Evolutionary conservation across 2,888 invertebrate species (phyloP), one percentile per base, ranked within the genome.

Genomic region (Pyrocoelia pectoralis): DNA sequence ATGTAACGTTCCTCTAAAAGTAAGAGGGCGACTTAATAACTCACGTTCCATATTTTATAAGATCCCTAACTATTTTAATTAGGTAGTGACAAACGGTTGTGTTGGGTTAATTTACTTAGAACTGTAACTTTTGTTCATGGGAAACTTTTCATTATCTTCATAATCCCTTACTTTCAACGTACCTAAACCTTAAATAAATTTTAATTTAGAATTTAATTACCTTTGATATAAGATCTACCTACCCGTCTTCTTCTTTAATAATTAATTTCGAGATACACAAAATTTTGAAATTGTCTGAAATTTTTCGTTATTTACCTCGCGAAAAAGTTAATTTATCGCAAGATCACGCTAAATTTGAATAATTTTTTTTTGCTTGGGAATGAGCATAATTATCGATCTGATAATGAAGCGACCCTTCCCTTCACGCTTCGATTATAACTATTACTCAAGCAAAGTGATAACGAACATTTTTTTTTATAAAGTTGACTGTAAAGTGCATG

Each of bases 131-230:
- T 43, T 43, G 41, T 15, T 43, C 41, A 43, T 43, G 41, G 9
- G 41, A 43, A 43, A 43, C 14, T 43, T 43, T 43, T 43, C 41
- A 43, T 43, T 43, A 43, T 43, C 41, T 43, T 15, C 41, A 15
- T 43, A 43, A 43, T 43, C 41, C 41, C 15, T 15, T 43, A 43
- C 15, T 43, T 43, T 43, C 15, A 15, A 13, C 41, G 13, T 43
- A n/a, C n/a, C n/a, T n/a, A 43, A 43, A 43, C 41, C 41, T 43
- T 43, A 43, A 43, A 43, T 43, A 43, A 43, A 43, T 43, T 43
- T 15, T 43, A 43, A 43, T 43, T 43, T 43, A 43, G 15, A 15
- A 15, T 43, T 43, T 43, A 43, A 43, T 43, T 43, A 43, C 41
- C 41, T 13, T 43, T 43, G 41, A 43, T 43, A 15, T 15, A 43